phyloP scores from a whole-genome alignment of 2,888 invertebrate species.

The Drosophila stalkeri region DNA sequence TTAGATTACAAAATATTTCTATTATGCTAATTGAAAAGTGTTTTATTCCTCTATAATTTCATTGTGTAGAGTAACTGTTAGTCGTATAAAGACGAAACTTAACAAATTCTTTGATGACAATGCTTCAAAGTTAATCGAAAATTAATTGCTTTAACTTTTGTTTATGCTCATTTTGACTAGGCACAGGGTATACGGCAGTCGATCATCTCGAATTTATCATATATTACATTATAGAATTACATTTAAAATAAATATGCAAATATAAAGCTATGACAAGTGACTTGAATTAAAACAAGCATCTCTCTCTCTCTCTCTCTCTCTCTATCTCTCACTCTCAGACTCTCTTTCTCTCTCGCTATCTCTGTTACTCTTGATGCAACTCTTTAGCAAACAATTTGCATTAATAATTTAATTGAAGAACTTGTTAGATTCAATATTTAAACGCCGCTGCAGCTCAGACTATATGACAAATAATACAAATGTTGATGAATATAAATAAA shows the following conservation, averaged over 20 bases:
- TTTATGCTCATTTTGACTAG: neutral
- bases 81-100: neutral
- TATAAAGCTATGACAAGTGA: constrained; percentile 8
- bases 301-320: neutral
- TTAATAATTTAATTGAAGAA: constrained; percentile 75
- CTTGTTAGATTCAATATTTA: constrained; percentile 77
- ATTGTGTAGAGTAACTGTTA: neutral
- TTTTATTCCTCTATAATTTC: too few relatives aligned
- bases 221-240: neutral
- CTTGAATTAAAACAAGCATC: neutral
- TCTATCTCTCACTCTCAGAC: neutral
- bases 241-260: constrained; percentile 19
- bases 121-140: neutral
- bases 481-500: constrained; percentile 56
- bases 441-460: constrained; percentile 54
- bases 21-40: too few relatives aligned
- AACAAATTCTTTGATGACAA: neutral
- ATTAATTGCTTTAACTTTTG: neutral
- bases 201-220: too few relatives aligned
- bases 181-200: neutral
- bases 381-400: constrained; percentile 57
- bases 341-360: neutral
- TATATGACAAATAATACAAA: constrained; percentile 66
- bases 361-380: neutral
- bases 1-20: too few relatives aligned